Conservation (phyloP, 2,888 invertebrate genomes). For the Pandemis cinnamomeana region DNA sequence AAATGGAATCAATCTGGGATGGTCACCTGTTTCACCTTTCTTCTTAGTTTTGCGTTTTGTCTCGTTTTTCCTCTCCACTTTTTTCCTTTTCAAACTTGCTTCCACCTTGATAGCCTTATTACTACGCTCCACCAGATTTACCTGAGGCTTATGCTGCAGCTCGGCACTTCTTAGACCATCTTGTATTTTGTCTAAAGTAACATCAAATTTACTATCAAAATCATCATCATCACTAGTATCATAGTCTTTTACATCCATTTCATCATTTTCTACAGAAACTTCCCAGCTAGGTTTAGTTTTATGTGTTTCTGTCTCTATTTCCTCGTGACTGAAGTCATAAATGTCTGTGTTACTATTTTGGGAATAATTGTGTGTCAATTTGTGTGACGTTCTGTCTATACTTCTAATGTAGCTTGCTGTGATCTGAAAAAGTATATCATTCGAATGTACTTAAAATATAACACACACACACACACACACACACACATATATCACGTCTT, state of each 20-base stretch:
- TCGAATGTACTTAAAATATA: too few relatives aligned
- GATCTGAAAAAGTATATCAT: conserved; percentile 13
- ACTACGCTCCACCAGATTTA: not conserved
- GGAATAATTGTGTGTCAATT: conserved; percentile 7
- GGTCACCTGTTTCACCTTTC: conserved; percentile 5
- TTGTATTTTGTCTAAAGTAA: not conserved
- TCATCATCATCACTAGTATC: conserved; percentile 1
- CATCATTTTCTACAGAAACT: conserved; percentile 3
- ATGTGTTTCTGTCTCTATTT: not conserved
- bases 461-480: too few relatives aligned
- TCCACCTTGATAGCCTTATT: not conserved
- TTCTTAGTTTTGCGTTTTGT: conserved; percentile 24
- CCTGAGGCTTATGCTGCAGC: not conserved
- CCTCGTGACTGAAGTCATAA: not conserved
- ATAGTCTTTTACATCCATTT: conserved; percentile 6
- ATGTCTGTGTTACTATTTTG: not conserved
- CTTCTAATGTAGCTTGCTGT: conserved; percentile 17
- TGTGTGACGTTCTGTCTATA: conserved; percentile 9
- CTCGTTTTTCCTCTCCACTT: not conserved
- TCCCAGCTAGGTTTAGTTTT: not conserved
- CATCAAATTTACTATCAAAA: conserved; percentile 7
- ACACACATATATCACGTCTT: too few relatives aligned
- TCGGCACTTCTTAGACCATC: not conserved
- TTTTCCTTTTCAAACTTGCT: not conserved
- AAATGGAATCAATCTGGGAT: conserved; percentile 3